Conservation (phyloP, 2,797 vertebrate species). For the Apogon hyalosoma region DNA sequence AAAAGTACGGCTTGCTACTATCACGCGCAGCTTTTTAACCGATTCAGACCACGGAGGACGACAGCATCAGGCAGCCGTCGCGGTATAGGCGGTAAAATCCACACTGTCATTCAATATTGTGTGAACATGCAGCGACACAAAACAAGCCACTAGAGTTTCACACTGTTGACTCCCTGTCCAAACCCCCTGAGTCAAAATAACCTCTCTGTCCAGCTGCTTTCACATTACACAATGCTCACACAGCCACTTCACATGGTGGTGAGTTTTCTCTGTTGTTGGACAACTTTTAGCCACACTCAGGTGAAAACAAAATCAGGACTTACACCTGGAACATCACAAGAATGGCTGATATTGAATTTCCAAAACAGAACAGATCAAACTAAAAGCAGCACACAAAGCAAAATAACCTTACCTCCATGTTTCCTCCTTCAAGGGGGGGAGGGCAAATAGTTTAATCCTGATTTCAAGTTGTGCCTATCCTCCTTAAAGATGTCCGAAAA, state of each 20-base stretch:
- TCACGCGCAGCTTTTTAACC: background rate
- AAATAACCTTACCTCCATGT: conserved; percentile 74
- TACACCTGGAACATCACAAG: background rate
- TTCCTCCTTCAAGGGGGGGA: conserved; percentile 11
- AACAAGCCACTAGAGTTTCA: conserved; percentile 31
- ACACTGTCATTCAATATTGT: conserved; percentile 27
- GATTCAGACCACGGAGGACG: background rate
- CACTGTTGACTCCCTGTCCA: conserved; percentile 2
- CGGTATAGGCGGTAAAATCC: conserved; percentile 21
- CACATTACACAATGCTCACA: conserved; percentile 12
- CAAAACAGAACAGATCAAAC: background rate
- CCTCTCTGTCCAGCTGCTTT: conserved; percentile 10
- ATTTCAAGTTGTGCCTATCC: background rate
- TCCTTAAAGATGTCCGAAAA: background rate
- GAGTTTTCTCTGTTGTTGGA: no score
- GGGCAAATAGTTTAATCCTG: conserved; percentile 11
- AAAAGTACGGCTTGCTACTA: background rate
- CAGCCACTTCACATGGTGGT: background rate
- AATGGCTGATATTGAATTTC: background rate
- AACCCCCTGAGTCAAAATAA: conserved; percentile 34
- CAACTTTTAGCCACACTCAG: no score
- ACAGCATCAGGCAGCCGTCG: background rate
- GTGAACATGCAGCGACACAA: conserved; percentile 33
- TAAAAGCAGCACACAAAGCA: background rate
- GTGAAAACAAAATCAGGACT: background rate